Conservation (phyloP, 2,797 vertebrate genomes). For the Myiothlypis chrysogaster region DNA sequence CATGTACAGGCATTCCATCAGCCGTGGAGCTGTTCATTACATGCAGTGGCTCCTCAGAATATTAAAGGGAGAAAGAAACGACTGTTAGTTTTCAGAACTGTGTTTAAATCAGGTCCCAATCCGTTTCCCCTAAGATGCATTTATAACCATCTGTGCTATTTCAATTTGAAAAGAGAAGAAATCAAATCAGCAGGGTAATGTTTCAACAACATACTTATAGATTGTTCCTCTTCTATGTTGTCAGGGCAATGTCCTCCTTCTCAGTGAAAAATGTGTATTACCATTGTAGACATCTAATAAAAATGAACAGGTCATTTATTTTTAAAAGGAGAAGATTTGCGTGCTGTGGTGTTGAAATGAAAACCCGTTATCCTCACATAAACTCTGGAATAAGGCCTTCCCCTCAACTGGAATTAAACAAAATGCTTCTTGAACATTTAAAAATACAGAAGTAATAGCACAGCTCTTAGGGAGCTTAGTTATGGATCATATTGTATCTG, state of each 20-base stretch:
- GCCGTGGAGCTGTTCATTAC: neutral
- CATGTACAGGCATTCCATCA: neutral
- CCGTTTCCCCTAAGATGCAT: neutral
- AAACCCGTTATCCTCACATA: neutral
- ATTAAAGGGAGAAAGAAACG: neutral
- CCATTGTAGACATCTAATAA: neutral
- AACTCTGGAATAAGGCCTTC: neutral
- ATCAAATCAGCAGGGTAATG: neutral
- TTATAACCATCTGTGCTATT: neutral
- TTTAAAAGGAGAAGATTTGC: neutral
- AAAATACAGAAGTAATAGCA: neutral
- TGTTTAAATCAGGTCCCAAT: neutral
- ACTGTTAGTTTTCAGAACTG: neutral
- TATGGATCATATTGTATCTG: neutral
- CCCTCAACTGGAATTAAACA: neutral
- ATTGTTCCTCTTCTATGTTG: neutral
- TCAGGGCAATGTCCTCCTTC: neutral
- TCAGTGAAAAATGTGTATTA: neutral
- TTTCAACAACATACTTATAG: neutral
- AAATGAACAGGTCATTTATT: slow-evolving; percentile 22
- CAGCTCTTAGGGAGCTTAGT: neutral
- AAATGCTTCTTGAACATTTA: neutral
- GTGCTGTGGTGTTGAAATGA: neutral
- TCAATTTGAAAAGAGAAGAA: neutral
- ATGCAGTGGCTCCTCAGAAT: neutral